These are phyloP conservation scores for Leptinotarsa undecemlineata DNA, from an alignment of 1,140 invertebrate genomes.

Conservation along the genomic window DNA sequence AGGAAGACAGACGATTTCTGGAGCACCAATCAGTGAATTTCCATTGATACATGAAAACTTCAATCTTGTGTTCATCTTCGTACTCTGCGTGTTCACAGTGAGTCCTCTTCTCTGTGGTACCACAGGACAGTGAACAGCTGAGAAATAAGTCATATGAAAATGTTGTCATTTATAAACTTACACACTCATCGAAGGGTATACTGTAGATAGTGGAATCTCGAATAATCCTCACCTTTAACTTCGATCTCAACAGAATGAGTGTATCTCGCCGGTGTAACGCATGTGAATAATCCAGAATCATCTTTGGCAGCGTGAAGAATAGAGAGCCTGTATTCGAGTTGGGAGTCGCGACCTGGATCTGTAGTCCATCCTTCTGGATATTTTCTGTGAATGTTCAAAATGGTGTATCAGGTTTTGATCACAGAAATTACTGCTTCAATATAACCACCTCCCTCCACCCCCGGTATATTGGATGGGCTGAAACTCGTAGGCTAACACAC, in stretches of 20 bases:
- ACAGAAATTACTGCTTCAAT: too few species aligned
- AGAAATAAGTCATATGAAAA: slow-evolving; percentile 22
- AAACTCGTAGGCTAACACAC: too few species aligned
- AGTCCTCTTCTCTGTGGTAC: slow-evolving; percentile 71
- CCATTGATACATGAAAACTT: slow-evolving; percentile 79
- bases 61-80: slow-evolving; percentile 74
- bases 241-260: slow-evolving; percentile 78
- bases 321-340: slow-evolving; percentile 79
- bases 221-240: slow-evolving; percentile 65
- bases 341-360: slow-evolving; percentile 75
- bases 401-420: too few species aligned
- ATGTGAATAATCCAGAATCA: slow-evolving; percentile 80
- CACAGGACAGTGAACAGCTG: slow-evolving; percentile 75
- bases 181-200: too few species aligned
- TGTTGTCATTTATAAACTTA: too few species aligned
- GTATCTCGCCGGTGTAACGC: slow-evolving; percentile 78
- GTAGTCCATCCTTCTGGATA: slow-evolving; percentile 83
- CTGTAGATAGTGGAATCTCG: too few species aligned
- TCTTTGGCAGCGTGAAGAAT: slow-evolving; percentile 77
- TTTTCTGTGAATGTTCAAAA: slow-evolving; percentile 52
- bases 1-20: slow-evolving; percentile 73
- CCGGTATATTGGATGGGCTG: too few species aligned
- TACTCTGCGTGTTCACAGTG: slow-evolving; percentile 69
- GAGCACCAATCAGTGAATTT: slow-evolving; percentile 76
- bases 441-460: too few species aligned